Evolutionary conservation across 2,797 vertebrate genomes (phyloP), one percentile per base, ranked within the genome.

Genomic region (Nasua narica): DNA sequence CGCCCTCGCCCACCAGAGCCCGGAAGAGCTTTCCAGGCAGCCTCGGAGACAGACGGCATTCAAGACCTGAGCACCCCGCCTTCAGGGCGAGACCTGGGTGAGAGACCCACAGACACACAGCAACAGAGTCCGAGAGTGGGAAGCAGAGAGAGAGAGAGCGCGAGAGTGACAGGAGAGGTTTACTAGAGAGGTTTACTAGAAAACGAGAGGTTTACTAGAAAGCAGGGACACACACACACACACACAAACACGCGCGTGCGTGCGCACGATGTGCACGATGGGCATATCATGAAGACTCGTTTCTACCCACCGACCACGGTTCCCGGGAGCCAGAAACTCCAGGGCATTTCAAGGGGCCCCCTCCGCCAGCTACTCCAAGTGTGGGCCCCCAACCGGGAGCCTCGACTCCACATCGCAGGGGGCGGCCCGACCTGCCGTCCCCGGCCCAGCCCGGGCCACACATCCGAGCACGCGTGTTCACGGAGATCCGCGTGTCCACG

Each of bases 401-500:
- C 29, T 52, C 0, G 10, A 5, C 16, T 40, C 0, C 7, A 7
- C 13, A 0, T 9, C 37, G 32, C 72, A 0, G 18, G 10, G 35
- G 37, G 54, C 60, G 18, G 3, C 13, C 4, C 32, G 74, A 76
- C 60, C 32, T 18, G 69, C 56, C 2, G 23, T 2, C 19, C 4
- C 3, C 3, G 12, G 48, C 9, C 27, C 60, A 3, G 23, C 52
- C 67, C 54, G 37, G 52, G 15, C 43, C 48, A 1, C 27, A 12
- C 40, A 27, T 15, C 1, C 12, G 48, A 7, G 43, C 13, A 19
- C 0, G 25, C 3, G 23, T 29, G 21, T 32, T 23, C 37, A 4
- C 25, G 32, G n/a, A n/a, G 12, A 50, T 10, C 8, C 11, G 0
- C 0, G 25, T 1, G 23, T n/a, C 1, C 2, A 0, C 0, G 0